phyloP scores from a whole-genome alignment of 2,888 invertebrate genomes.

The Abrostola triplasia region DNA sequence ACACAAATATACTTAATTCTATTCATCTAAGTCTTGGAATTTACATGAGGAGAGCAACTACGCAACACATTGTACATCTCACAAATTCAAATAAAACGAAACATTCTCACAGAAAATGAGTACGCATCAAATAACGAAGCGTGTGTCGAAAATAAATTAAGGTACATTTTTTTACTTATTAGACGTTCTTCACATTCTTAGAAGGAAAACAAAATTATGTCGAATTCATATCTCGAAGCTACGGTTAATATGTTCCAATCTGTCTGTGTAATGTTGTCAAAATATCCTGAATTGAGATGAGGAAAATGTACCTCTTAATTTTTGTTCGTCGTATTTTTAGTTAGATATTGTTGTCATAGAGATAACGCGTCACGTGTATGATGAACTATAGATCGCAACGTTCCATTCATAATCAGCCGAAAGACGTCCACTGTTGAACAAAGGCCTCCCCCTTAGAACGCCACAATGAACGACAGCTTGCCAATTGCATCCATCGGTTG shows the following conservation, averaged over 20 bases:
- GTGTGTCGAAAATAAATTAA: conserved; percentile 7
- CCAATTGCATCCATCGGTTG: too few species aligned
- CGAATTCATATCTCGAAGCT: conserved; percentile 29
- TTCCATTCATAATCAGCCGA: too few species aligned
- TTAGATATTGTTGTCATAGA: too few species aligned
- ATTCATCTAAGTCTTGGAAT: background rate
- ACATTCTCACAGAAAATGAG: conserved; percentile 31
- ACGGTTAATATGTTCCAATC: conserved; percentile 25
- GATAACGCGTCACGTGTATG: too few species aligned
- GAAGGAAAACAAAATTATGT: conserved; percentile 33
- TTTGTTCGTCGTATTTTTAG: background rate
- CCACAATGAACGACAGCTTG: too few species aligned
- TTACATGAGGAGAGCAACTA: conserved; percentile 5
- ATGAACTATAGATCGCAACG: too few species aligned
- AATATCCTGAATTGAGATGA: conserved; percentile 13
- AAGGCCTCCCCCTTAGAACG: too few species aligned
- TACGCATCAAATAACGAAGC: conserved; percentile 15
- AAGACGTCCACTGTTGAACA: too few species aligned
- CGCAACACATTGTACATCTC: conserved; percentile 11
- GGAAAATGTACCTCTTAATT: conserved; percentile 18
- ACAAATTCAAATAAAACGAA: conserved; percentile 18
- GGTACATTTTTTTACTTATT: conserved; percentile 29
- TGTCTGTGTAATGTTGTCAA: conserved; percentile 7
- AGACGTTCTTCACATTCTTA: conserved; percentile 14
- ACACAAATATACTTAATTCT: background rate